Evolutionary conservation across 2,888 invertebrate species (phyloP).

Genomic region (Tipula helvola): DNA sequence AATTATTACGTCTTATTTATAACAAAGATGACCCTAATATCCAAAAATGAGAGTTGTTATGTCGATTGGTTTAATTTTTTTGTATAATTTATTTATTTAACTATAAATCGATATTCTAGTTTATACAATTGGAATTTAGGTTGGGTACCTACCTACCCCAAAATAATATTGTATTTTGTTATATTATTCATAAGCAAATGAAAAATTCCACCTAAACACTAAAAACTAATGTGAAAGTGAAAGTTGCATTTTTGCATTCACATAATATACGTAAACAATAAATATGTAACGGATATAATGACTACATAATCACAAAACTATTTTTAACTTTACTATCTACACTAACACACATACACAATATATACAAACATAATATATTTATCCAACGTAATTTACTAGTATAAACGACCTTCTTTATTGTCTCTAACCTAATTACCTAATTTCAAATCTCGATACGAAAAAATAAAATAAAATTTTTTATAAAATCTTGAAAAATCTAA

Average conservation of each 20-base stretch:
- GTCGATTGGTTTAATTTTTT: background rate
- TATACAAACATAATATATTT: background rate
- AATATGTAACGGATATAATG: background rate
- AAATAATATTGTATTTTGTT: background rate
- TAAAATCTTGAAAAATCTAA: background rate
- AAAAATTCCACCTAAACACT: background rate
- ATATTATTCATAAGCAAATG: background rate
- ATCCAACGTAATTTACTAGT: background rate
- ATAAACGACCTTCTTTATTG: background rate
- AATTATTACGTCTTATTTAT: background rate
- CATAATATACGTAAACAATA: background rate
- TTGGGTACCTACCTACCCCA: background rate
- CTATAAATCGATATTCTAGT: background rate
- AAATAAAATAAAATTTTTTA: background rate
- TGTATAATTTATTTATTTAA: background rate
- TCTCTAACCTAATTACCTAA: background rate
- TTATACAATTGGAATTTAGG: background rate
- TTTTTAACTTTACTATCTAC: background rate
- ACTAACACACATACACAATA: background rate
- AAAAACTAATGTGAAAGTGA: background rate
- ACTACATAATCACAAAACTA: background rate
- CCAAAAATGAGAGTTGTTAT: background rate
- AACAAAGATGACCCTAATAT: background rate
- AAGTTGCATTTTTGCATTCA: constrained; percentile 4
- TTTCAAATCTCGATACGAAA: background rate